phyloP scores from a whole-genome alignment of 1,140 invertebrate species.

The Sarcophaga bullata region DNA sequence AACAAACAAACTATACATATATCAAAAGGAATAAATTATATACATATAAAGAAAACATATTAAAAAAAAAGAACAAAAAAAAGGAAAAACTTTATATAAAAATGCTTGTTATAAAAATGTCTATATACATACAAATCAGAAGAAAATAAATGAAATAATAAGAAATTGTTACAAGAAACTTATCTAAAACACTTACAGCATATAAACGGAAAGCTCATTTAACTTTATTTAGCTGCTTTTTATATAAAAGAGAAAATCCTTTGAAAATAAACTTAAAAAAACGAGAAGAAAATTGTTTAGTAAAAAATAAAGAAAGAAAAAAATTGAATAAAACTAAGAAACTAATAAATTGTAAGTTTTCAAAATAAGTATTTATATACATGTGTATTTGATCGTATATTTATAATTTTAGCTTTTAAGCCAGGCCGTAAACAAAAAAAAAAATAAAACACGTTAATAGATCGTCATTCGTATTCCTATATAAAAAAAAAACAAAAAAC shows the following conservation, averaged over 20 bases:
- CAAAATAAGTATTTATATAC: slow-evolving; percentile 37
- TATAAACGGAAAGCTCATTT: not conserved
- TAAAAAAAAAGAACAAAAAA: not conserved
- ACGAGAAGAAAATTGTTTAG: not conserved
- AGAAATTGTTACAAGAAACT: not conserved
- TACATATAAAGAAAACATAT: not conserved
- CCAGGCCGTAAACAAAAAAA: slow-evolving; percentile 12
- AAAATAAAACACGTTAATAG: slow-evolving; percentile 33
- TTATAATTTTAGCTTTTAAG: slow-evolving; percentile 40
- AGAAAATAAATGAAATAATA: not conserved
- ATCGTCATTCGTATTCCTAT: slow-evolving; percentile 29
- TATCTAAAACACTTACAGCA: not conserved
- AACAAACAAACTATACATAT: not conserved
- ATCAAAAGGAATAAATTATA: not conserved
- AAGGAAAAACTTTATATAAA: not conserved
- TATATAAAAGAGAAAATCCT: not conserved
- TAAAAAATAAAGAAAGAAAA: too few relatives aligned
- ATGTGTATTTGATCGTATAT: slow-evolving; percentile 39
- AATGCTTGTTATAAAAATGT: slow-evolving; percentile 5
- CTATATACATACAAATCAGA: not conserved
- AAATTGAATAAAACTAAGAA: not conserved
- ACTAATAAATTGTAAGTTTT: slow-evolving; percentile 20
- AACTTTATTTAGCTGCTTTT: slow-evolving; percentile 31
- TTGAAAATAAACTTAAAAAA: not conserved
- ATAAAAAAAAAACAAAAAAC: not conserved